Percentiles rank a stretch among this genome's conserved stretches.
Evolutionary conservation across 2,797 vertebrate species (phyloP).

Genomic region (Kryptopterus vitreolus): DNA sequence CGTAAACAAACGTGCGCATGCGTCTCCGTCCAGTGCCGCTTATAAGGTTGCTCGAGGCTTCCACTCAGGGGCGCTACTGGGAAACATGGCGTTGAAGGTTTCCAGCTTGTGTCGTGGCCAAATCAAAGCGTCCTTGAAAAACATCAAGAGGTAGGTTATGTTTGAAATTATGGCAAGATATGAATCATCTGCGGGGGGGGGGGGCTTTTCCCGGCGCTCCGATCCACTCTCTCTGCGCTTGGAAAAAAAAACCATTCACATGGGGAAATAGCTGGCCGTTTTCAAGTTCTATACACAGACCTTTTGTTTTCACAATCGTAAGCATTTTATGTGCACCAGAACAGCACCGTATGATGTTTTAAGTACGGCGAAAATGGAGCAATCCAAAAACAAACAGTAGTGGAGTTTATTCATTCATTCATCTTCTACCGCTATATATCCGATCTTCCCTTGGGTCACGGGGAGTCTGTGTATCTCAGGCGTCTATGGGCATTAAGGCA

Average conservation of each 20-base stretch:
- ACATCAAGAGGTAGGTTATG: not conserved
- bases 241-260: not conserved
- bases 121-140: not conserved
- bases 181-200: no score
- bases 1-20: conserved; percentile 79
- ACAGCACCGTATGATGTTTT: no score
- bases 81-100: not conserved
- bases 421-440: no score
- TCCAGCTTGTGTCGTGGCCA: not conserved
- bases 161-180: not conserved
- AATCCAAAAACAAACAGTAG: no score
- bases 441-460: no score
- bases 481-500: no score
- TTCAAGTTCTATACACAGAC: not conserved
- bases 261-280: not conserved
- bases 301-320: not conserved
- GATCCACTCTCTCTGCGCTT: not conserved
- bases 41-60: not conserved
- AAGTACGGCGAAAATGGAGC: no score
- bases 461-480: no score
- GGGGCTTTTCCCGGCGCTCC: not conserved
- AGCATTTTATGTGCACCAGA: not conserved
- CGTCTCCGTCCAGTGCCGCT: not conserved
- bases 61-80: conserved; percentile 11
- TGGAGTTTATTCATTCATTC: no score